Conservation (phyloP, 2,888 invertebrate genomes). For the Ceriagrion tenellum region DNA sequence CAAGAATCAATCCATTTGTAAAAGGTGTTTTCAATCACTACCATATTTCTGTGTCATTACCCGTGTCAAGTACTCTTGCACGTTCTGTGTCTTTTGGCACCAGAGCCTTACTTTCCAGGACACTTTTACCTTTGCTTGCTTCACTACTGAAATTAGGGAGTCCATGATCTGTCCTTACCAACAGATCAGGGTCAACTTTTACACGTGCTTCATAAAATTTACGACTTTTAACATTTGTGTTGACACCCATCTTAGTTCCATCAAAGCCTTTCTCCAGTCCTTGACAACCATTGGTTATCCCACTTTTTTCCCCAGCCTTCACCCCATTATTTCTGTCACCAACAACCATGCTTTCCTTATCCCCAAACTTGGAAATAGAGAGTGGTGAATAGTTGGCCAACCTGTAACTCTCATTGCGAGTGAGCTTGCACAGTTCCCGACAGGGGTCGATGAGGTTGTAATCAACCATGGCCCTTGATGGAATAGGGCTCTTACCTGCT, state of each 20-base stretch:
- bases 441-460: conserved; percentile 67
- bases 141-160: conserved; percentile 76
- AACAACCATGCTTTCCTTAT: conserved; percentile 73
- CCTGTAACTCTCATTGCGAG: conserved; percentile 91
- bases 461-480: conserved; percentile 64
- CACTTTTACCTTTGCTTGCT: conserved; percentile 82
- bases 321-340: conserved; percentile 63
- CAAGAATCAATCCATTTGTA: background rate
- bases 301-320: conserved; percentile 30
- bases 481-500: conserved; percentile 83
- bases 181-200: conserved; percentile 73
- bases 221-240: conserved; percentile 75
- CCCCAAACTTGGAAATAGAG: conserved; percentile 80
- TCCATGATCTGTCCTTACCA: conserved; percentile 51
- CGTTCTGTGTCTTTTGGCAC: conserved; percentile 83
- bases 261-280: conserved; percentile 56
- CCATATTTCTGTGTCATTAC: conserved; percentile 89
- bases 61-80: conserved; percentile 84
- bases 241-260: conserved; percentile 71
- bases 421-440: conserved; percentile 79
- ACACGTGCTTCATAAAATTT: conserved; percentile 77
- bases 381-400: conserved; percentile 87
- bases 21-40: conserved; percentile 75
- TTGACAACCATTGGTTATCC: conserved; percentile 33
- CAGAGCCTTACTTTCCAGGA: conserved; percentile 78